Percentiles rank a stretch among this genome's conserved stretches.
phyloP scores from a whole-genome alignment of 1,140 invertebrate genomes.

The Portunus trituberculatus region DNA sequence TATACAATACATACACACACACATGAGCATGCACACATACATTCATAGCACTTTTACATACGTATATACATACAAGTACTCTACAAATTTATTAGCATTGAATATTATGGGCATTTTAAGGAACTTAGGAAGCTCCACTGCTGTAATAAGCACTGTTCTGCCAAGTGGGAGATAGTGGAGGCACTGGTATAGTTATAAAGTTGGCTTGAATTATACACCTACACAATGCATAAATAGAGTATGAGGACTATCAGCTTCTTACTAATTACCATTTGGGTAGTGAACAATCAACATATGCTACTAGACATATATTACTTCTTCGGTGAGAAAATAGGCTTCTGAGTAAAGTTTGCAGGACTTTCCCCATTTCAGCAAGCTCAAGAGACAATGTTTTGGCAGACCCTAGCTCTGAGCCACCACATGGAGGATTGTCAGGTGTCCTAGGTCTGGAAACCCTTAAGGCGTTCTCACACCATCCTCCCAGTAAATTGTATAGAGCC shows the following conservation, averaged over 20 bases:
- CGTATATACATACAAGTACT: background rate
- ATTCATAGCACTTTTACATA: background rate
- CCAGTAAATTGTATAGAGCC: background rate
- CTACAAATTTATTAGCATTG: background rate
- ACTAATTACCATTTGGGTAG: background rate
- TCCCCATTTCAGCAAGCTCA: background rate
- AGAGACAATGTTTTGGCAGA: background rate
- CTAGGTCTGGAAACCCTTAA: background rate
- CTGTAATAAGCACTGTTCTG: background rate
- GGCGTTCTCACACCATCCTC: background rate
- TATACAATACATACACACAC: no score
- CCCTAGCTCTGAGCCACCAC: background rate
- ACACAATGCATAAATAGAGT: conserved; percentile 25
- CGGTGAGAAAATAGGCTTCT: conserved; percentile 47
- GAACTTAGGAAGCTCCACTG: background rate
- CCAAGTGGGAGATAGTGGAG: background rate
- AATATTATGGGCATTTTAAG: background rate
- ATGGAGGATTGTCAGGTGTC: background rate
- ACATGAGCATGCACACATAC: no score
- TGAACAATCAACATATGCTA: conserved; percentile 33
- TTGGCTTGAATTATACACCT: background rate
- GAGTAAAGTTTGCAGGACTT: conserved; percentile 35
- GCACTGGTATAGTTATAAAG: conserved; percentile 24
- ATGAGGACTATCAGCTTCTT: background rate
- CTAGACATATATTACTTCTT: conserved; percentile 4